Evolutionary conservation across 2,113 vertebrate species (phyloP).

Genomic region (Aix galericulata): DNA sequence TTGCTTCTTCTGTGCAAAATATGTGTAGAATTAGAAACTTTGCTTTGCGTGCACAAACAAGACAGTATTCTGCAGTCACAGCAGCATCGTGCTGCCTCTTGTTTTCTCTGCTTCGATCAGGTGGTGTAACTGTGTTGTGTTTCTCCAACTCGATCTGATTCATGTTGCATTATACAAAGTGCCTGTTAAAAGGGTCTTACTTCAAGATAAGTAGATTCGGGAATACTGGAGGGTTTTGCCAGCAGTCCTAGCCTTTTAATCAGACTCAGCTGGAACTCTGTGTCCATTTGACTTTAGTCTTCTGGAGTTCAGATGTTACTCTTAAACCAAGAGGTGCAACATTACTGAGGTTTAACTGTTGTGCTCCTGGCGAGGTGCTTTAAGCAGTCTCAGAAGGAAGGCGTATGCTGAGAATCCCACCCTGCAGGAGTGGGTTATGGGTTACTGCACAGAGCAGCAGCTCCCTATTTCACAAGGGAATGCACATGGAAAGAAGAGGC

Average conservation of each 20-base stretch:
- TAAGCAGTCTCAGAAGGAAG: not conserved
- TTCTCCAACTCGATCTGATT: not conserved
- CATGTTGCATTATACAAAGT: fast-evolving
- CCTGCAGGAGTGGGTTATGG: fast-evolving
- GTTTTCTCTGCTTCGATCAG: fast-evolving
- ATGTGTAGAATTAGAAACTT: fast-evolving
- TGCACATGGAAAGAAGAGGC: fast-evolving
- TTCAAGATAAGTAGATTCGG: fast-evolving
- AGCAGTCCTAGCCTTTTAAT: not conserved
- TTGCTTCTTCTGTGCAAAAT: fast-evolving
- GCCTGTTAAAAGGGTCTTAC: not conserved
- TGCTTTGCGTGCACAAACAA: fast-evolving
- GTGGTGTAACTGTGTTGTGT: fast-evolving
- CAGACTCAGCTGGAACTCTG: fast-evolving
- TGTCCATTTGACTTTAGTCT: not conserved
- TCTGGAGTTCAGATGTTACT: not conserved
- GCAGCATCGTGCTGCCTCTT: not conserved
- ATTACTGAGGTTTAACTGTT: fast-evolving
- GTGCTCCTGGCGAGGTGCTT: not conserved
- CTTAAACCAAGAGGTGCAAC: not conserved
- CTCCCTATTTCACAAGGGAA: not conserved
- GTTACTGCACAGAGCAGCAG: not conserved
- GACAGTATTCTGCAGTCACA: fast-evolving
- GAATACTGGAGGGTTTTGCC: fast-evolving
- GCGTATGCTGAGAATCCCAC: not conserved